Evolutionary conservation across 1,140 invertebrate genomes (phyloP), one percentile per base, ranked within the genome.

Genomic region (Eueides isabella): DNA sequence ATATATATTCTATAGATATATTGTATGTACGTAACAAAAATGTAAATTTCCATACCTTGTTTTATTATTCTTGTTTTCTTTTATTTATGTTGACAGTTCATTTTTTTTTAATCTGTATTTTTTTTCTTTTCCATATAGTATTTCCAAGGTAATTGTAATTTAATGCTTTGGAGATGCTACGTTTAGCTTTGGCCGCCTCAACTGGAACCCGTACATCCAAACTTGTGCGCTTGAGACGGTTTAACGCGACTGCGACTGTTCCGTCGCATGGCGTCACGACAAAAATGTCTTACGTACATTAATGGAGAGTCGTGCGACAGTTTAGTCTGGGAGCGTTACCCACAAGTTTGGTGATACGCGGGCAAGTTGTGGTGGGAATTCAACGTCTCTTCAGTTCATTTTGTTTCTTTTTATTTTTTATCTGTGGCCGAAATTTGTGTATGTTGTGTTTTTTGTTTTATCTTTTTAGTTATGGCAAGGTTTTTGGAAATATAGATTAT

Each of bases 131-230:
- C 66, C 64, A 38, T 64, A 67, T 70, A 70, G 70, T 66, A 73
- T 41, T 73, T 80, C 75, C 72, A 78, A 79, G 3, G 61, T 12
- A 74, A 44, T 9, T 44, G 41, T 44, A 41, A 11, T 4, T 26
- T n/a, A n/a, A n/a, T n/a, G 4, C 11, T 55, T 79, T 77, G 72
- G 77, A 76, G 76, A 38, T 62, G 75, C 69, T 68, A 67, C 71
- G 29, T 85, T 76, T 86, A 88, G 87, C 85, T 74, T 67, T 77
- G 64, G 79, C 89, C 90, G 81, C 83, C 84, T 90, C 63, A 92
- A 92, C 91, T 92, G 91, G 81, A 89, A 92, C 91, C 91, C 91
- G 91, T 92, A 92, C 88, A 92, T 91, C 91, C 91, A 89, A 92
- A 92, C 90, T 92, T 92, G 91, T 92, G 89, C 88, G 86, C 83